Evolutionary conservation across 2,113 vertebrate species (phyloP), one percentile per base, ranked within the genome.

Genomic region (Sander lucioperca): DNA sequence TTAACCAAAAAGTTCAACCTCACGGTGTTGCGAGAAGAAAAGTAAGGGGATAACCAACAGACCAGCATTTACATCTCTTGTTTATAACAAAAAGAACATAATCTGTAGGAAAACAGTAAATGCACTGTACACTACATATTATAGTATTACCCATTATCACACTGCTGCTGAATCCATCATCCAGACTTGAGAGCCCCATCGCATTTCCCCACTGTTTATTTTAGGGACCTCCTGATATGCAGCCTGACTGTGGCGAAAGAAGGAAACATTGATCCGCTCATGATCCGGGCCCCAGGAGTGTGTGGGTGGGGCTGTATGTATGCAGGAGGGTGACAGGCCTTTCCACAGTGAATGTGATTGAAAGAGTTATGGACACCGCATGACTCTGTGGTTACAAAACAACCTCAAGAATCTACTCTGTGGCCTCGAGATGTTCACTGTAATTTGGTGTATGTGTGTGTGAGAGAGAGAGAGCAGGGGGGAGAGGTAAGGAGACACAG

Each of bases 331-430:
- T 85, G 82, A 71, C 77, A 74, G 78, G 76, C 58, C 33, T 68
- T 67, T 45, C 77, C 77, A 59, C 73, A 71, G 43, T 76, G 66
- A 81, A 71, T 81, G 71, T 74, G 72, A 88, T 61, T 82, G 71
- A 58, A 86, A 73, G 71, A 87, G 68, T 88, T 88, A 79, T 79
- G 66, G 61, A 13, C 58, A 64, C 65, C 3, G 1, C 68, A 80
- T 80, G 74, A 91, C 71, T 85, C 59, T 87, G 85, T 27, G 80
- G 85, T 81, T 88, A 77, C 59, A 68, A 63, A 77, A 83, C 70
- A 64, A 84, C 85, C 63, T 69, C 50, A 81, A 68, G 86, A 89
- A 88, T 88, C 72, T 80, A 23, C 36, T 67, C 45, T 74, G 74
- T 53, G 84, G 73, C 74, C 74, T 77, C 1, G 50, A 77, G 66